Conservation (phyloP, 2,797 vertebrate genomes). For the Mycteria americana region DNA sequence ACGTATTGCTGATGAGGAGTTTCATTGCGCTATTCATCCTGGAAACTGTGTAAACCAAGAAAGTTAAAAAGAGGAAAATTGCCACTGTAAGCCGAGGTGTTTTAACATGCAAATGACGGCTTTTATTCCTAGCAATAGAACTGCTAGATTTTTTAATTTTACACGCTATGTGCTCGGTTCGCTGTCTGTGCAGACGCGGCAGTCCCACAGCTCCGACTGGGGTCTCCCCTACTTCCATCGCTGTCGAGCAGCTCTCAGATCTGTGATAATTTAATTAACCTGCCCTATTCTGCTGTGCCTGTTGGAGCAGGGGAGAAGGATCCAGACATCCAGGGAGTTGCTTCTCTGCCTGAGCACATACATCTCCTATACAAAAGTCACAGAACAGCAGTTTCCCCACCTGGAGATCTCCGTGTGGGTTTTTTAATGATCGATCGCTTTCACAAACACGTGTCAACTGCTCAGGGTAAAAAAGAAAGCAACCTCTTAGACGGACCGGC, state of each 20-base stretch:
- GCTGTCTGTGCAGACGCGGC: not conserved
- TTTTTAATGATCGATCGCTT: not conserved
- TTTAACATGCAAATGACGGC: not conserved
- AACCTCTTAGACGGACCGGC: accelerated
- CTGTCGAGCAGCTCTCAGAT: not conserved
- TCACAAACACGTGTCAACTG: accelerated
- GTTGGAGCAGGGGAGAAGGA: not conserved
- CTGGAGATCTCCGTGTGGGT: not conserved
- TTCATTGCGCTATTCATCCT: slow-evolving; percentile 51
- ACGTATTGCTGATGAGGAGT: slow-evolving; percentile 2
- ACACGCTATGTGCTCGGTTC: not conserved
- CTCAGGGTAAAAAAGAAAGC: accelerated
- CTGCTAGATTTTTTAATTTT: slow-evolving; percentile 15
- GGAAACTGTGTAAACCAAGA: slow-evolving; percentile 2
- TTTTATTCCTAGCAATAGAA: not conserved
- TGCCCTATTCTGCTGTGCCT: not conserved
- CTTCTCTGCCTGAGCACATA: accelerated
- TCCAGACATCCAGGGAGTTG: not conserved
- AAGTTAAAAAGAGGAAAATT: not conserved
- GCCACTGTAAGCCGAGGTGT: not conserved
- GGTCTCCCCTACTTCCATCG: not conserved
- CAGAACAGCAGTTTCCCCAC: not conserved
- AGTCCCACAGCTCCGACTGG: not conserved
- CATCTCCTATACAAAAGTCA: not conserved
- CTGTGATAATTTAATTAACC: not conserved